These are phyloP conservation scores for Pelagia noctiluca DNA, from an alignment of 30 jellyfish, hydroid and myxozoan species.

Conservation along the genomic window DNA sequence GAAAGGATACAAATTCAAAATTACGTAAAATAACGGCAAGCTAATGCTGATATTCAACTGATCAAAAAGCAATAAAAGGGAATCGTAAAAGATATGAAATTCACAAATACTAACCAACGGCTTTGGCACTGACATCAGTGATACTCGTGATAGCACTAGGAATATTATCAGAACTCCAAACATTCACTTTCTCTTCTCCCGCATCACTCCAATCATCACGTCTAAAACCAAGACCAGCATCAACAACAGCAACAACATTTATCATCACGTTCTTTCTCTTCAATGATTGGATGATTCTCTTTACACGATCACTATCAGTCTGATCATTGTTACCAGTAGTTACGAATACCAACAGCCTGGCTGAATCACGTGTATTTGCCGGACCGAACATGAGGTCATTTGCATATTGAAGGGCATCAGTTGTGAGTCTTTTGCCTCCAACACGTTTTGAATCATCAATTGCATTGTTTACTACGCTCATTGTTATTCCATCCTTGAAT, in stretches of 20 bases:
- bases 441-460: not conserved
- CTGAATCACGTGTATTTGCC: constrained; percentile 11
- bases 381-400: not conserved
- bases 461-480: not conserved
- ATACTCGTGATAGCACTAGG: constrained; percentile 1
- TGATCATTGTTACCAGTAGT: constrained; percentile 47
- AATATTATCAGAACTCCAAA: not conserved
- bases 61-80: no score
- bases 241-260: constrained; percentile 61
- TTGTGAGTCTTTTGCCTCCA: constrained; percentile 12
- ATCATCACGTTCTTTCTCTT: constrained; percentile 16
- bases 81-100: no score
- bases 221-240: constrained; percentile 12
- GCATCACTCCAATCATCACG: not conserved
- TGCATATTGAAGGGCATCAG: not conserved
- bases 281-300: not conserved
- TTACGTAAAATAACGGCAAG: no score
- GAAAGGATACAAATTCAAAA: no score
- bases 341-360: constrained; percentile 50
- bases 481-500: constrained; percentile 15
- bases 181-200: not conserved
- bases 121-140: constrained; percentile 39
- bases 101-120: constrained; percentile 39
- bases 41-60: no score
- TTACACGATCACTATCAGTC: not conserved